These are phyloP conservation scores for Herpetotheres cachinnans DNA, from an alignment of 2,113 vertebrate species.

Conservation along the genomic window DNA sequence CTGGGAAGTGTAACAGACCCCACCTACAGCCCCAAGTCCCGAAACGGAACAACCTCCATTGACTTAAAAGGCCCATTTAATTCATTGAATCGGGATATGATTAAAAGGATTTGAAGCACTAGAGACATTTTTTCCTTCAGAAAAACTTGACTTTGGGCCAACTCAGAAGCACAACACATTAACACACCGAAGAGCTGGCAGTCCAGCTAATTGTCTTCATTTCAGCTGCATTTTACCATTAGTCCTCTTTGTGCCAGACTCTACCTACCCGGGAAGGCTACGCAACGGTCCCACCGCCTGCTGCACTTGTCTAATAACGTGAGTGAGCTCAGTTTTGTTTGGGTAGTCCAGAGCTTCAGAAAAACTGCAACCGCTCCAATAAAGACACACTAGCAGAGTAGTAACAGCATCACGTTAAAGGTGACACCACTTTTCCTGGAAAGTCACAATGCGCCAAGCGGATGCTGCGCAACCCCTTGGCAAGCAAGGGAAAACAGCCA, in stretches of 20 bases:
- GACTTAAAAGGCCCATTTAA: background rate
- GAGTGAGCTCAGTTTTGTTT: background rate
- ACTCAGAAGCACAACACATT: background rate
- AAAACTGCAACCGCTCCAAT: too few relatives aligned
- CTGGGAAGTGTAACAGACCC: background rate
- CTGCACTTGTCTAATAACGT: background rate
- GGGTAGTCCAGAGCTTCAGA: background rate
- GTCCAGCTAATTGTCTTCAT: background rate
- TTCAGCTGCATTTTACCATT: rapidly evolving
- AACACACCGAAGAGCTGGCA: background rate
- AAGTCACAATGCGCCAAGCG: rapidly evolving
- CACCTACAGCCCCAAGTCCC: background rate
- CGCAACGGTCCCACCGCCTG: rapidly evolving
- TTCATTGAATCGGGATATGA: background rate
- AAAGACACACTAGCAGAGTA: background rate
- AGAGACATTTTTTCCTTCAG: background rate
- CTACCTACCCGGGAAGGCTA: background rate
- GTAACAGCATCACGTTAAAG: rapidly evolving
- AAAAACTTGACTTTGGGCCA: background rate
- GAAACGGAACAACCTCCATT: background rate
- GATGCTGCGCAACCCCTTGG: background rate
- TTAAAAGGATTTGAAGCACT: background rate
- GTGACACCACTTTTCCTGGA: background rate
- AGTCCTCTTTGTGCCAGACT: background rate
- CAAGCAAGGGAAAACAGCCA: background rate